Evolutionary conservation across 1,140 invertebrate genomes (phyloP).

Genomic region (Orussus abietinus): DNA sequence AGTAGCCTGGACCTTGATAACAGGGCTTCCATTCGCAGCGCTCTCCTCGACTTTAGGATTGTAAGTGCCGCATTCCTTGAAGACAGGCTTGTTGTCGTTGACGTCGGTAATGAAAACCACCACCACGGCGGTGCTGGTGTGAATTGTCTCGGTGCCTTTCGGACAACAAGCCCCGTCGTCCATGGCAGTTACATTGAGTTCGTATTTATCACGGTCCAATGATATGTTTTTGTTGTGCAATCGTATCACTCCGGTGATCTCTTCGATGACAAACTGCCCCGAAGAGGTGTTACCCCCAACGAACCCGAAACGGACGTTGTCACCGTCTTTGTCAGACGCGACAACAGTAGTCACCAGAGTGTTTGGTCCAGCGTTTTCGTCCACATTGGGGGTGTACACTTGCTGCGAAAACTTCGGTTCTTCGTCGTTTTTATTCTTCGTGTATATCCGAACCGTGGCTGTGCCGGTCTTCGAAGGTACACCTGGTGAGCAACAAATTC

Average conservation of each 20-base stretch:
- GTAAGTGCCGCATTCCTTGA: conserved; percentile 88
- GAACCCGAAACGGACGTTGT: conserved; percentile 91
- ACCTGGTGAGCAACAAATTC: conserved; percentile 47
- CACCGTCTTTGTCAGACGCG: conserved; percentile 92
- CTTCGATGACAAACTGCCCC: conserved; percentile 92
- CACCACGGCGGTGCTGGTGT: conserved; percentile 91
- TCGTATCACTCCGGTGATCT: conserved; percentile 91
- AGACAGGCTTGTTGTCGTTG: conserved; percentile 92
- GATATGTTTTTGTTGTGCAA: conserved; percentile 80
- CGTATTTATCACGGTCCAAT: conserved; percentile 85
- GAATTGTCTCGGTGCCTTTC: conserved; percentile 78
- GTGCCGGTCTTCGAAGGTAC: conserved; percentile 88
- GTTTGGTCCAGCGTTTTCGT: conserved; percentile 91
- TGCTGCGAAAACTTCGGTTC: conserved; percentile 94
- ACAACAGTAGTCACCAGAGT: conserved; percentile 92
- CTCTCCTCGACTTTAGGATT: conserved; percentile 91
- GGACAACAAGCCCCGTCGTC: conserved; percentile 91
- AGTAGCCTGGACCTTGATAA: conserved; percentile 89
- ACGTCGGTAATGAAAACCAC: conserved; percentile 96
- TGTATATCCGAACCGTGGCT: conserved; percentile 89
- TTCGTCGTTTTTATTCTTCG: conserved; percentile 95
- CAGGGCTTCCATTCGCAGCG: conserved; percentile 85
- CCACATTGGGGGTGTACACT: conserved; percentile 93
- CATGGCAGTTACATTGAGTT: conserved; percentile 89
- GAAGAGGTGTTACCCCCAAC: conserved; percentile 84